Evolutionary conservation across 2,113 vertebrate species (phyloP), one percentile per base, ranked within the genome.

Genomic region (Aplodontia rufa): DNA sequence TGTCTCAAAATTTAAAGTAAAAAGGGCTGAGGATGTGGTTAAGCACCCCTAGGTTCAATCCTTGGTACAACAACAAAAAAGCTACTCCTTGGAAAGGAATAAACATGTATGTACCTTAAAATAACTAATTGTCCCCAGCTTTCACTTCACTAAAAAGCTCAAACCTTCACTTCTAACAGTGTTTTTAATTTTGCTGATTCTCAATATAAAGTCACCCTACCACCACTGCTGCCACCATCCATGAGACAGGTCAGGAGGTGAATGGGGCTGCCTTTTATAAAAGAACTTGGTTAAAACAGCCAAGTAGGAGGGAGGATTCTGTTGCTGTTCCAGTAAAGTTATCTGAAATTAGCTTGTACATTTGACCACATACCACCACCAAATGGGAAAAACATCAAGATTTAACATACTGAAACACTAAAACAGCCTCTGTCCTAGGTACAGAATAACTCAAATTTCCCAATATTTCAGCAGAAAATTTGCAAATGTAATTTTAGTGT

Each of bases 381-480:
- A 92, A 62, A 76, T 55, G 26, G 32, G 55, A 92, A 24, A 64
- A 80, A 45, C 47, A 53, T 4, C 47, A 92, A 84, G 32, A 92
- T 78, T 4, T 47, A 92, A 75, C 13, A 87, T 17, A 55, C 11
- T 19, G 5, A 95, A 53, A 90, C 51, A 80, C 37, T 84, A 94
- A 93, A 79, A 22, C 40, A 87, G 28, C 22, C 45, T 84, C 60
- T 81, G 68, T 2, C 6, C 16, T 40, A 91, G n/a, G 53, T 35
- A 75, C 0, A 89, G 37, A 81, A 4, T 47, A 83, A 94, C 45
- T 91, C n/a, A 95, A 26, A 76, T 82, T 37, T 35, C 12, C 28
- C 66, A 68, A 53, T 45, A 84, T 28, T 96, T 79, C 68, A 96
- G 93, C 40, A 94, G 19, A 78, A 90, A 82, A 37, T 85, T 79